Conservation (phyloP, 2,888 invertebrate genomes). For the Idaea aversata region DNA sequence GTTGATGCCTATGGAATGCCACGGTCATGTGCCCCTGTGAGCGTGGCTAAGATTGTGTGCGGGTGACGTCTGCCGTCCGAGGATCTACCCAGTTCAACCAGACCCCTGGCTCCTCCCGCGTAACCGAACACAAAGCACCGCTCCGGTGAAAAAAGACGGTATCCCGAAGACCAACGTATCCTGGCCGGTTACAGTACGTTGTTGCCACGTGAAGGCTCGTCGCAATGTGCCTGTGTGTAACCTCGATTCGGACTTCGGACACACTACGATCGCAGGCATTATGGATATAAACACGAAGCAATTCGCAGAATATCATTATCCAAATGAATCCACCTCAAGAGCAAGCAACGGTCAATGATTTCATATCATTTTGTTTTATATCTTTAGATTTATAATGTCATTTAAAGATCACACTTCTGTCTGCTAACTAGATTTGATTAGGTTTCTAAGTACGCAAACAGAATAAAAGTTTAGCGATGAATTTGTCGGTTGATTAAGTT, state of each 20-base stretch:
- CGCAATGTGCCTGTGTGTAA: conserved; percentile 66
- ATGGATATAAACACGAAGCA: conserved; percentile 75
- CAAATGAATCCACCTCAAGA: conserved; percentile 67
- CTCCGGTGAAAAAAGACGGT: conserved; percentile 52
- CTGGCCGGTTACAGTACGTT: conserved; percentile 60
- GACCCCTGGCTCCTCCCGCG: conserved; percentile 51
- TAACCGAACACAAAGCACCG: conserved; percentile 29
- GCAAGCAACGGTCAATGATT: conserved; percentile 47
- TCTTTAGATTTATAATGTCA: conserved; percentile 24
- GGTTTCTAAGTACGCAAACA: neutral
- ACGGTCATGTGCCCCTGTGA: conserved; percentile 64
- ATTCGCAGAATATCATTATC: conserved; percentile 77
- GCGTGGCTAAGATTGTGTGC: conserved; percentile 56
- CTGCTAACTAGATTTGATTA: neutral
- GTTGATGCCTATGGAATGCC: conserved; percentile 76
- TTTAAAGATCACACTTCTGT: conserved; percentile 18
- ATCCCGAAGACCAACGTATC: conserved; percentile 45
- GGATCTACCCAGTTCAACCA: conserved; percentile 43
- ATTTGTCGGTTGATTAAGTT: conserved; percentile 11
- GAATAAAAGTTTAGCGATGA: conserved; percentile 9
- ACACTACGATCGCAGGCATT: conserved; percentile 66
- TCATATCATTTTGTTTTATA: conserved; percentile 49
- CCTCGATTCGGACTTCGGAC: conserved; percentile 78
- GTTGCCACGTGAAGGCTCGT: conserved; percentile 74
- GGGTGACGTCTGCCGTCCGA: conserved; percentile 77